Evolutionary conservation across 2,113 vertebrate genomes (phyloP).

Genomic region (Nothoprocta pentlandii): DNA sequence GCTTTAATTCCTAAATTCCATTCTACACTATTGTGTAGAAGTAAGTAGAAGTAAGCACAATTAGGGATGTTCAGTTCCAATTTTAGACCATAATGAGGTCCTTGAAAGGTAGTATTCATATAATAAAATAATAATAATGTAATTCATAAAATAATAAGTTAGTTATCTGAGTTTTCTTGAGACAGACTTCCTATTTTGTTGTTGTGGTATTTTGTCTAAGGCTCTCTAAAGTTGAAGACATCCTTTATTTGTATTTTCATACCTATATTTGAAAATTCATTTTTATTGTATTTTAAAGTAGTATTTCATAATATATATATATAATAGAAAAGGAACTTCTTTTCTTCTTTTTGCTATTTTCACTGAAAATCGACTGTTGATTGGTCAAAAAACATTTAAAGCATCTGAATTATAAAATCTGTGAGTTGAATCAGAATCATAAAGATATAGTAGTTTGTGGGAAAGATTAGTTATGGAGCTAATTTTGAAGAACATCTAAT

Average conservation of each 20-base stretch:
- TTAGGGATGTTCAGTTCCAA: neutral
- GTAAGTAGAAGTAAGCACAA: neutral
- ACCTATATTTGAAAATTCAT: neutral
- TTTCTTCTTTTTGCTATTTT: neutral
- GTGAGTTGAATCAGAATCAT: neutral
- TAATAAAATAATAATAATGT: no score
- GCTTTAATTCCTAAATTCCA: neutral
- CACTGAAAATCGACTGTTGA: neutral
- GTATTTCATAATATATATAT: neutral
- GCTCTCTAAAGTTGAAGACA: neutral
- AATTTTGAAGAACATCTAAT: neutral
- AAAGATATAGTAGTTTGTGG: neutral
- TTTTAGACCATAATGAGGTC: neutral
- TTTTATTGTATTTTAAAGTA: neutral
- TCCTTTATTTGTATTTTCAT: neutral
- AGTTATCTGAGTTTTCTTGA: neutral
- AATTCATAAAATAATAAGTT: no score
- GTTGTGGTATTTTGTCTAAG: neutral
- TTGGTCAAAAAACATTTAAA: neutral
- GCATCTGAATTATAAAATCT: neutral
- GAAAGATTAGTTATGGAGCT: fast-evolving
- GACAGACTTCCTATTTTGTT: neutral
- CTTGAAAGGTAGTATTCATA: neutral
- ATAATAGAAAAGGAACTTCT: neutral
- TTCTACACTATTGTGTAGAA: neutral